phyloP scores from a whole-genome alignment of 2,113 vertebrate genomes.

The Pygoscelis adeliae region DNA sequence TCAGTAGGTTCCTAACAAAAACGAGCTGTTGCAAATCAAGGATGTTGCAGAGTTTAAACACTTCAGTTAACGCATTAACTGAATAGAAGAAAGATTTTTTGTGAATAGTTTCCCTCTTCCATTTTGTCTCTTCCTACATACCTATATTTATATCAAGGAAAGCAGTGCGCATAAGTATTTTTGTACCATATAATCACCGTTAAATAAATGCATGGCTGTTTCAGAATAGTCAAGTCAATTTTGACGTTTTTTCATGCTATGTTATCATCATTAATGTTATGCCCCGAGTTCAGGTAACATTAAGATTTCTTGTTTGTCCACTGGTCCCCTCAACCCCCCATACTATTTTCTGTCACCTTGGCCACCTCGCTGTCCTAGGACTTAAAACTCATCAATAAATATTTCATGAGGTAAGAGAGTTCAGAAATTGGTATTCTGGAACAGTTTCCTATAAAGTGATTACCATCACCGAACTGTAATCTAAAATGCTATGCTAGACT shows the following conservation, averaged over 20 bases:
- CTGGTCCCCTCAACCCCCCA: not conserved
- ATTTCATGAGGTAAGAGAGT: not conserved
- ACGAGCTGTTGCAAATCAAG: not conserved
- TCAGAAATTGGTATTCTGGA: constrained; percentile 28
- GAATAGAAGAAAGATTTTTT: not conserved
- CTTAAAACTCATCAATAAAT: not conserved
- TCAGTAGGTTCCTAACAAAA: not conserved
- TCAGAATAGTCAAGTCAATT: not conserved
- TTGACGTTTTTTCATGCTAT: not conserved
- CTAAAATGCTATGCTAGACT: constrained; percentile 18
- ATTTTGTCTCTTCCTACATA: not conserved
- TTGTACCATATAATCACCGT: not conserved
- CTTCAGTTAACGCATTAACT: not conserved
- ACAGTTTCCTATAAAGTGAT: constrained; percentile 7
- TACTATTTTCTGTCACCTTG: not conserved
- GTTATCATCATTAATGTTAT: not conserved
- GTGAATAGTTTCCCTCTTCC: not conserved
- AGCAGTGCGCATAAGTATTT: not conserved
- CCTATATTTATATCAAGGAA: not conserved
- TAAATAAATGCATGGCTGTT: not conserved
- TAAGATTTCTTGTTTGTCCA: not conserved
- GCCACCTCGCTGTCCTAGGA: not conserved
- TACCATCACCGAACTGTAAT: constrained; percentile 2
- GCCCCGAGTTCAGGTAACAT: not conserved
- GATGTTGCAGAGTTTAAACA: not conserved